A percentile compares a stretch with the other conserved stretches of the same genome.
Evolutionary conservation across 2,888 invertebrate species (phyloP).

Genomic region (Oxytorus armatus): DNA sequence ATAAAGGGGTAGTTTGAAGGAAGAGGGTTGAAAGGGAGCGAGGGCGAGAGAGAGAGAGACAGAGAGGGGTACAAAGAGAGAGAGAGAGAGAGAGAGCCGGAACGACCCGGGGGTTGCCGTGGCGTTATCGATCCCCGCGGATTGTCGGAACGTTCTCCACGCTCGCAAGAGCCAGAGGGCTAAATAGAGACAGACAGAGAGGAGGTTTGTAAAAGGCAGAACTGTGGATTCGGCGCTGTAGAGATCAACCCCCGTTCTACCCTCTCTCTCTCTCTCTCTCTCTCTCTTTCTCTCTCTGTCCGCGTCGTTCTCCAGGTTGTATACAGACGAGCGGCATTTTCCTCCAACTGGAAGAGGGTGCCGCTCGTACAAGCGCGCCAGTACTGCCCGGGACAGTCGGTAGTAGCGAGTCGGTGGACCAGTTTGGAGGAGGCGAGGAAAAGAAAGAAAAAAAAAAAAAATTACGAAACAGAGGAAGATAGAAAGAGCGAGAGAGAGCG

Average conservation of each 20-base stretch:
- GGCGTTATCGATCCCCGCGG: constrained; percentile 79
- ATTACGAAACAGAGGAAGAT: too few species aligned
- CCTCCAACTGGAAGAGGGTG: constrained; percentile 63
- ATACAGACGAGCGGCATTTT: constrained; percentile 59
- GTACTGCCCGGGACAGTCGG: constrained; percentile 79
- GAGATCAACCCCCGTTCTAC: constrained; percentile 66
- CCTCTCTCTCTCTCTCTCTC: constrained; percentile 34
- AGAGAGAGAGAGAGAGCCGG: constrained; percentile 71
- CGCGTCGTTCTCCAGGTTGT: constrained; percentile 49
- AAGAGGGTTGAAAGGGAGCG: too few species aligned
- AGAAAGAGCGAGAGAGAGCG: too few species aligned
- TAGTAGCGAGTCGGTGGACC: constrained; percentile 63
- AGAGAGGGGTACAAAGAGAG: constrained; percentile 67
- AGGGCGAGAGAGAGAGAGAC: constrained; percentile 19
- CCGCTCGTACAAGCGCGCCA: constrained; percentile 73
- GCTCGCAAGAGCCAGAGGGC: constrained; percentile 48
- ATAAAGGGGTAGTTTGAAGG: constrained; percentile 39
- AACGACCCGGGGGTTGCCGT: constrained; percentile 80
- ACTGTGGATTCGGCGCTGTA: constrained; percentile 75
- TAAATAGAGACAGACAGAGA: constrained; percentile 25
- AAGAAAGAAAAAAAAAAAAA: constrained; percentile 72
- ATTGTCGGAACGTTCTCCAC: constrained; percentile 69
- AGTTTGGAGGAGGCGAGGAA: constrained; percentile 15
- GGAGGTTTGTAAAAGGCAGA: constrained; percentile 34
- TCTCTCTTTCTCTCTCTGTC: too few species aligned